A percentile compares a stretch with the other conserved stretches of the same genome.
Conservation (phyloP, 2,797 vertebrate genomes). For the Pantherophis vulpinus region DNA sequence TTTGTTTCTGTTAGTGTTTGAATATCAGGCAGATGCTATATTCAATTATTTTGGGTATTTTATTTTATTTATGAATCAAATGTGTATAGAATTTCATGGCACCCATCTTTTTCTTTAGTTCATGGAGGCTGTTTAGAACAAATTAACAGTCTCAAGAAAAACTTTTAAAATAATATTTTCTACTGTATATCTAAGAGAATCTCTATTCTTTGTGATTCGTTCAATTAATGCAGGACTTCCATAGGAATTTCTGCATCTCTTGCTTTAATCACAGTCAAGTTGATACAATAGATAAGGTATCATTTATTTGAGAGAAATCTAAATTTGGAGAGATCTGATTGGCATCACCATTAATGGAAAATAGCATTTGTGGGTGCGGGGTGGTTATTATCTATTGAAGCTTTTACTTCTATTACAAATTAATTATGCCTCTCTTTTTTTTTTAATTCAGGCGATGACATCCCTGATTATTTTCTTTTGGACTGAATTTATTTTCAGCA, state of each 20-base stretch:
- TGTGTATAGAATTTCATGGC: neutral
- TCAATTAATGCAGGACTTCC: neutral
- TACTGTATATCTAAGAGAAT: neutral
- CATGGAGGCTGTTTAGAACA: neutral
- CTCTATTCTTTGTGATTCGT: neutral
- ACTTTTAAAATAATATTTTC: neutral
- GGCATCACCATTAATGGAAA: neutral
- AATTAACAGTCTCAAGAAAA: neutral
- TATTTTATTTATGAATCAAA: neutral
- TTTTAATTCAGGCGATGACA: neutral
- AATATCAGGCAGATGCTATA: neutral
- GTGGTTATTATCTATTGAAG: neutral
- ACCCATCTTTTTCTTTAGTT: neutral
- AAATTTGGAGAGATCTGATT: neutral
- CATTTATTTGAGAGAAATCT: neutral
- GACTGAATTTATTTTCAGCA: neutral
- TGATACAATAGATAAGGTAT: neutral
- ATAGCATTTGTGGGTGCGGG: neutral
- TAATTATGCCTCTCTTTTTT: neutral
- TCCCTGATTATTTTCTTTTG: neutral
- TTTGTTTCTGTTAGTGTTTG: neutral
- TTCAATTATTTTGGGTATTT: neutral
- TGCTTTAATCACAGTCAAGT: neutral
- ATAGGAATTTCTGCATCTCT: neutral
- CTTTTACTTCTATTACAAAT: neutral